Conservation (phyloP, 2,888 invertebrate species). For the Cheilosia urbana region DNA sequence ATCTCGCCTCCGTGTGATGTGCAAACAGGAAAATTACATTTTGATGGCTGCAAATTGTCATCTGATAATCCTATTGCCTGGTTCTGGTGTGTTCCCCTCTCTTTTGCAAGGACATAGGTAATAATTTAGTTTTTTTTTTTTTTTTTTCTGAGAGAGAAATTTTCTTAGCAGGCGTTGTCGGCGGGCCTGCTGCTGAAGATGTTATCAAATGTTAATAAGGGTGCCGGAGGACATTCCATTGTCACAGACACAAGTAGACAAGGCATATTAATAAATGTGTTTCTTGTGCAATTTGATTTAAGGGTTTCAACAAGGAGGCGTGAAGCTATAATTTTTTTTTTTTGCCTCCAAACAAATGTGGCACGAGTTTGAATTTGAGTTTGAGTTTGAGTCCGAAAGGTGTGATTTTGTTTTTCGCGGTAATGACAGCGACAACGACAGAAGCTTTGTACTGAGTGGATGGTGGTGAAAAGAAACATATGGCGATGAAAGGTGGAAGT, state of each 20-base stretch:
- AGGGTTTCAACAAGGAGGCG: constrained; percentile 70
- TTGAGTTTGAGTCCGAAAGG: constrained; percentile 60
- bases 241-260: constrained; percentile 73
- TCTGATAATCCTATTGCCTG: constrained; percentile 75
- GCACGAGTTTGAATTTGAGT: constrained; percentile 54
- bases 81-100: constrained; percentile 36
- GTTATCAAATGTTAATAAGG: constrained; percentile 75
- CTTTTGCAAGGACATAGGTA: constrained; percentile 34
- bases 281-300: constrained; percentile 70
- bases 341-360: constrained; percentile 36
- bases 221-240: constrained; percentile 71
- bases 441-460: constrained; percentile 33
- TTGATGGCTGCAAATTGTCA: constrained; percentile 79
- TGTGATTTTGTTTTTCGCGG: constrained; percentile 53
- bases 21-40: constrained; percentile 77
- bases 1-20: constrained; percentile 71
- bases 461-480: constrained; percentile 43
- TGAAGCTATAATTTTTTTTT: constrained; percentile 65
- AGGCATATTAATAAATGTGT: constrained; percentile 65
- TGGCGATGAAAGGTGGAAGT: constrained; percentile 17
- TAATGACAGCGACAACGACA: background rate
- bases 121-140: constrained; percentile 33
- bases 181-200: constrained; percentile 68
- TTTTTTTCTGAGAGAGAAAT: constrained; percentile 41
- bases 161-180: constrained; percentile 68